Conservation (phyloP, 1,140 invertebrate species). For the Lepeophtheirus salmonis region DNA sequence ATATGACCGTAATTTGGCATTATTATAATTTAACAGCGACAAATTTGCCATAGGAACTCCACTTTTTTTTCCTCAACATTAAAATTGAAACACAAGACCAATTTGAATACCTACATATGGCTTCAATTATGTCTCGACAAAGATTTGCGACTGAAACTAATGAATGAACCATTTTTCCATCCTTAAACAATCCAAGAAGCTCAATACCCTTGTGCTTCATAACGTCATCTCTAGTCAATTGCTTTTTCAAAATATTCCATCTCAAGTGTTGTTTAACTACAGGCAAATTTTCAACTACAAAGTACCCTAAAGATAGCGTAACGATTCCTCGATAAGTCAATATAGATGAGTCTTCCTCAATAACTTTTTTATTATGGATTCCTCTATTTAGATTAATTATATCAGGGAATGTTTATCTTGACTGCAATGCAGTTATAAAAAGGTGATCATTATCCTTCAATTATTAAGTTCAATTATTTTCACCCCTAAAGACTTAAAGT, state of each 20-base stretch:
- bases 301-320: neutral
- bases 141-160: too few relatives aligned
- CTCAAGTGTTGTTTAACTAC: neutral
- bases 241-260: constrained; percentile 7
- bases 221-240: neutral
- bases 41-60: neutral
- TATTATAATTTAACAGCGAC: neutral
- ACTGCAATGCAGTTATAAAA: neutral
- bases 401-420: neutral
- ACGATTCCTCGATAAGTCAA: neutral
- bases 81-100: neutral
- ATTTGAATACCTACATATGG: neutral
- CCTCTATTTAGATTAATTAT: neutral
- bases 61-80: neutral
- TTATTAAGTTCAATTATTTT: neutral
- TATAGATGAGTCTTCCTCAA: neutral
- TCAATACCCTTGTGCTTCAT: neutral
- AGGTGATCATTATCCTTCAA: neutral
- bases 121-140: neutral
- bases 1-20: neutral
- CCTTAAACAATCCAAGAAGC: neutral
- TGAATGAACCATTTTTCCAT: neutral
- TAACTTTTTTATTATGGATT: neutral
- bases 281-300: constrained; percentile 5
- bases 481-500: neutral